Base-by-base conservation (phyloP, 2,113 vertebrate species). In the Forbesichthys agassizii region DNA sequence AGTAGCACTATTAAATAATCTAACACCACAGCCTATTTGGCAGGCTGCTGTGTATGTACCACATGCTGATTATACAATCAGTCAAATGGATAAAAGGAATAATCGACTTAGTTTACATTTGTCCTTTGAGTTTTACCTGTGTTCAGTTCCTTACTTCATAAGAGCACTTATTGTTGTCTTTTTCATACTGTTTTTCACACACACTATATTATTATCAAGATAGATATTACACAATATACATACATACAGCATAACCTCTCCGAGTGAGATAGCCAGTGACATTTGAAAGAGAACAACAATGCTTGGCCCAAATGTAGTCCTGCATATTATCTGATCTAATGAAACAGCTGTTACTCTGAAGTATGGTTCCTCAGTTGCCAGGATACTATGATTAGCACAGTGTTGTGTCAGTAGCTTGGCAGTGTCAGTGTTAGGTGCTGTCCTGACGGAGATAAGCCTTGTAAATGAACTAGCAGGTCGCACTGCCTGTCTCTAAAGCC, bases 161-260 rank as follows among this genome's bases (percentile, higher is more conserved):
- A 74, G 80, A 88, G 88, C 88, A 86, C 88, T 87, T 91, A 81
- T 48, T 75, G 64, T 74, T 69, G 68, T 64, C 60, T 65, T 57
- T 77, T 78, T 71, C 48, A 49, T 67, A 33, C 63, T 47, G 56
- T 83, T 71, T 61, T 52, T 42, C 27, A 27, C 27, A 27, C 53
- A 48, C 47, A 16, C 10, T 58, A 16, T 9, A 55, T 4, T n/a
- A 20, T 12, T 64, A 53, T 64, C 33, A 10, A 11, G 57, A 73
- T 66, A 75, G 75, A 73, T 56, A 74, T 76, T 56, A 55, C 73
- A 14, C 54, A 8, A 10, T 56, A 16, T 5, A 11, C 16, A 16
- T 16, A 16, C 16, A 16, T 16, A 16, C 16, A 16, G 46, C 67
- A 73, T 42, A 42, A 42, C 36, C 36, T 42, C 36, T 42, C 36